These are phyloP conservation scores for Syrphus vitripennis DNA, from an alignment of 2,888 invertebrate genomes.

Conservation along the genomic window DNA sequence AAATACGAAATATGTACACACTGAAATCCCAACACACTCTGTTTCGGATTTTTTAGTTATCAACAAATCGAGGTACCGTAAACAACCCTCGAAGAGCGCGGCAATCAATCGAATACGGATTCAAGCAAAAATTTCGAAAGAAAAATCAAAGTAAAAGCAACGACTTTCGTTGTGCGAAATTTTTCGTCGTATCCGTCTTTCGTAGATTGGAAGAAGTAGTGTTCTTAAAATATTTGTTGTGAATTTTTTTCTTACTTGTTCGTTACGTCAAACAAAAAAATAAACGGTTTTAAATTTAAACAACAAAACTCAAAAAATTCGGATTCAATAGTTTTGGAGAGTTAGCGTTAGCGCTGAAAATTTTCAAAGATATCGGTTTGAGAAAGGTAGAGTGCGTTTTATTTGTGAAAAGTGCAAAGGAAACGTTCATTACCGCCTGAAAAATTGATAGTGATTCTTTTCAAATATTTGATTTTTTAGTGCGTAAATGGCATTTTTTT, in stretches of 20 bases:
- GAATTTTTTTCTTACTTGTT: neutral
- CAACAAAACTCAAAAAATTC: neutral
- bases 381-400: neutral
- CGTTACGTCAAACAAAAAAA: neutral
- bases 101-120: conserved; percentile 24
- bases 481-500: neutral
- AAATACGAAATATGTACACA: conserved; percentile 30
- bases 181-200: neutral
- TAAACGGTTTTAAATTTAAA: neutral
- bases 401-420: neutral
- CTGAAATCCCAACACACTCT: conserved; percentile 54
- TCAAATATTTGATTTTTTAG: neutral
- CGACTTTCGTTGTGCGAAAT: conserved; percentile 25
- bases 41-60: conserved; percentile 74
- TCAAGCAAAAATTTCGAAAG: conserved; percentile 17
- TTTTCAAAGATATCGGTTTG: neutral
- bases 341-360: neutral
- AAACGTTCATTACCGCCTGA: neutral
- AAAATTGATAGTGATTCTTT: neutral
- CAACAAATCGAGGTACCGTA: conserved; percentile 76
- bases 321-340: neutral
- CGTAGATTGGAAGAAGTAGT: neutral
- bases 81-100: conserved; percentile 67
- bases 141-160: conserved; percentile 8
- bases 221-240: neutral